Evolutionary conservation across 2,888 invertebrate genomes (phyloP).

Genomic region (Polyommatus iphigenia): DNA sequence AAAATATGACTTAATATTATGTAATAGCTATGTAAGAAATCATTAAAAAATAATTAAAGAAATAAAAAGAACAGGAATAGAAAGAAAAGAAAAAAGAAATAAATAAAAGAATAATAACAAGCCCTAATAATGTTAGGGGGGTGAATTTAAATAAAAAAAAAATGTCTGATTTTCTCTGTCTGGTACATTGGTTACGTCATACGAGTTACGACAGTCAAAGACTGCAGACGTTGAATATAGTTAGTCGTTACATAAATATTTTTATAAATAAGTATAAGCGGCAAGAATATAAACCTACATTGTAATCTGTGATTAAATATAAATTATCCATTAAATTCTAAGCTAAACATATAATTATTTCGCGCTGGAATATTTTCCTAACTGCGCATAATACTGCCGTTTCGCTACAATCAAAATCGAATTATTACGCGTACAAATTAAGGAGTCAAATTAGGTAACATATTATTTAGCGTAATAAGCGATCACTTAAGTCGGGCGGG

Average conservation of each 20-base stretch:
- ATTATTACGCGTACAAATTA: slow-evolving; percentile 24
- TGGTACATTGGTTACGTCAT: no score
- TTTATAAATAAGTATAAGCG: background rate
- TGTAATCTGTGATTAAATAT: background rate
- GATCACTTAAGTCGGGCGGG: slow-evolving; percentile 31
- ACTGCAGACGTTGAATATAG: no score
- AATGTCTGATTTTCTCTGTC: no score
- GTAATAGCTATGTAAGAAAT: no score
- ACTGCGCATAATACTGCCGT: slow-evolving; percentile 13
- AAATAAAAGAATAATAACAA: no score
- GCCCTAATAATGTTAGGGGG: no score
- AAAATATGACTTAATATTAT: no score
- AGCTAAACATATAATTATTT: slow-evolving; percentile 13
- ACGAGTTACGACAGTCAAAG: no score
- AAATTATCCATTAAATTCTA: background rate
- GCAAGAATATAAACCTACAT: background rate
- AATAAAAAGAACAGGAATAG: no score
- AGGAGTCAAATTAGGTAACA: slow-evolving; percentile 33
- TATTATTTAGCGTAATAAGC: slow-evolving; percentile 34
- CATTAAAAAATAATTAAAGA: no score
- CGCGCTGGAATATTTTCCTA: slow-evolving; percentile 10
- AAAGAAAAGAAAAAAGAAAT: no score
- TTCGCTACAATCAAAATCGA: slow-evolving; percentile 2
- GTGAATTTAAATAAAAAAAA: no score
- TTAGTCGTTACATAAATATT: background rate